Evolutionary conservation across 2,113 vertebrate species (phyloP).

Genomic region (Chaetodon auriga): DNA sequence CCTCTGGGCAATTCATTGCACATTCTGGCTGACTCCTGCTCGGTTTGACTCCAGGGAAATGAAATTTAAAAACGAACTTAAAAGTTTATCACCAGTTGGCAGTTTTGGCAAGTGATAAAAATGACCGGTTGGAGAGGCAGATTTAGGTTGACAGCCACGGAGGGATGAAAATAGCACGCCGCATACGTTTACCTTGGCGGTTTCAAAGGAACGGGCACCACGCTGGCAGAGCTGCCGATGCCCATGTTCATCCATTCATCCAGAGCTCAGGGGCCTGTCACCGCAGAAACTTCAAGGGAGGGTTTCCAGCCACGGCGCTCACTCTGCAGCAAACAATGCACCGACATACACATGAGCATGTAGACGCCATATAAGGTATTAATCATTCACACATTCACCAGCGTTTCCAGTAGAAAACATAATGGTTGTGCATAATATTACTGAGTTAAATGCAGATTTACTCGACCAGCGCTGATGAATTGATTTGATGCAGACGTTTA

Average conservation of each 20-base stretch:
- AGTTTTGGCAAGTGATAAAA: slow-evolving; percentile 84
- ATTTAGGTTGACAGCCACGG: slow-evolving; percentile 76
- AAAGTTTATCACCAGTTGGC: slow-evolving; percentile 83
- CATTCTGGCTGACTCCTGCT: slow-evolving; percentile 79
- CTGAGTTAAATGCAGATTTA: not conserved
- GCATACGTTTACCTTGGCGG: slow-evolving; percentile 78
- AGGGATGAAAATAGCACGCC: slow-evolving; percentile 74
- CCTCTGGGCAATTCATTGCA: slow-evolving; percentile 78
- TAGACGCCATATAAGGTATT: not conserved
- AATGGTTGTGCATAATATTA: not conserved
- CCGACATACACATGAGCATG: slow-evolving; percentile 8
- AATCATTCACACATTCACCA: slow-evolving; percentile 2
- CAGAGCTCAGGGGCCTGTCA: slow-evolving; percentile 71
- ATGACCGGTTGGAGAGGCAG: slow-evolving; percentile 78
- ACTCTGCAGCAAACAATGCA: slow-evolving; percentile 57
- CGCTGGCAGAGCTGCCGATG: slow-evolving; percentile 71
- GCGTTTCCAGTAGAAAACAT: not conserved
- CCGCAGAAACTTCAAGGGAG: slow-evolving; percentile 77
- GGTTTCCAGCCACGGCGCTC: slow-evolving; percentile 51
- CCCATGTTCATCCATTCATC: slow-evolving; percentile 73
- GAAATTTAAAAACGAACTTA: slow-evolving; percentile 79
- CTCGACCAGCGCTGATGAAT: not conserved
- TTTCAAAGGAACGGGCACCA: slow-evolving; percentile 79
- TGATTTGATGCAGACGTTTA: not conserved
- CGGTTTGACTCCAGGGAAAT: slow-evolving; percentile 72